phyloP scores from a whole-genome alignment of 2,113 vertebrate genomes.

The Tetrao urogallus region DNA sequence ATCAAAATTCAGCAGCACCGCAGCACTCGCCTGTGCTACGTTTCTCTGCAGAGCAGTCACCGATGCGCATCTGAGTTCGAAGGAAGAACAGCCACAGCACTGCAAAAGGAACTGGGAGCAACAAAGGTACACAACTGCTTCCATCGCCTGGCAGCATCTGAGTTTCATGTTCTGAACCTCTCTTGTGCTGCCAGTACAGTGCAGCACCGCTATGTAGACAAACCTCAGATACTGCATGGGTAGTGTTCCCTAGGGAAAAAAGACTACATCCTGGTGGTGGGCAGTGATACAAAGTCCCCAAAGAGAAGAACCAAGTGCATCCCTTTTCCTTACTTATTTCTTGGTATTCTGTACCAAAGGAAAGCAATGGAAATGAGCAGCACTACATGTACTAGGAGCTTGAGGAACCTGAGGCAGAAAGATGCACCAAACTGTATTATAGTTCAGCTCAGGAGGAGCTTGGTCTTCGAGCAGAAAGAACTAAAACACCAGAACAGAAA shows the following conservation, averaged over 20 bases:
- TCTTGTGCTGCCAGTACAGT: not conserved
- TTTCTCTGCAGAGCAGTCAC: not conserved
- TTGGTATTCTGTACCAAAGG: not conserved
- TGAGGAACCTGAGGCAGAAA: not conserved
- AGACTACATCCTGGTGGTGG: not conserved
- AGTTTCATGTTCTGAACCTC: not conserved
- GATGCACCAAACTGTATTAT: not conserved
- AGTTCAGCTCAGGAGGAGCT: not conserved
- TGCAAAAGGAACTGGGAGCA: conserved; percentile 18
- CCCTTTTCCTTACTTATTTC: not conserved
- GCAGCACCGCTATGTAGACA: not conserved
- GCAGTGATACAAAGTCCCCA: not conserved
- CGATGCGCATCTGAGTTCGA: not conserved
- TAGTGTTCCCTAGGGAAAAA: not conserved
- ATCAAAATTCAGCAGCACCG: conserved; percentile 30
- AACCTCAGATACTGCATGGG: not conserved
- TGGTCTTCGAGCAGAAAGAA: not conserved
- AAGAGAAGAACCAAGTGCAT: not conserved
- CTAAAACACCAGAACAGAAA: not conserved
- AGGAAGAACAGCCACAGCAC: not conserved
- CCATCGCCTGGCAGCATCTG: not conserved
- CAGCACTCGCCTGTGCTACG: not conserved
- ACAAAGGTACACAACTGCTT: not conserved
- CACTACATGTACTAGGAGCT: not conserved
- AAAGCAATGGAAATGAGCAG: not conserved